Conservation (phyloP, 2,113 vertebrate species). For the Sinosuthora webbiana region DNA sequence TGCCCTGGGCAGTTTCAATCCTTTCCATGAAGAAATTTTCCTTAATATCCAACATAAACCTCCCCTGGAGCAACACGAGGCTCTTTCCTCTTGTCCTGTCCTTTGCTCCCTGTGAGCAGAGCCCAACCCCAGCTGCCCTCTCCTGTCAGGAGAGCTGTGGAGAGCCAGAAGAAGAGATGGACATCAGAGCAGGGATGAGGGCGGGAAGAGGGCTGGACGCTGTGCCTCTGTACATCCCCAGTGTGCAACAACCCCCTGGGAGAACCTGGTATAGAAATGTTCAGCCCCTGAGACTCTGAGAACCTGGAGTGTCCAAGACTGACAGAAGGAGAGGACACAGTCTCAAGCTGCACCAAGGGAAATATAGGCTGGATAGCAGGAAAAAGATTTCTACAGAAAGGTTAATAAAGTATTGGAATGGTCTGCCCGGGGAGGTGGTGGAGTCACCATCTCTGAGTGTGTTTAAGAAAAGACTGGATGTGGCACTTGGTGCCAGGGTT, state of each 20-base stretch:
- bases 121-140: fast-evolving
- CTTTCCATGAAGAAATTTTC: not conserved
- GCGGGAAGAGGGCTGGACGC: fast-evolving
- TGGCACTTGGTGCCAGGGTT: too few relatives aligned
- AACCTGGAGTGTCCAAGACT: not conserved
- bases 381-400: too few relatives aligned
- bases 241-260: fast-evolving
- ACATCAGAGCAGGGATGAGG: not conserved
- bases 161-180: not conserved
- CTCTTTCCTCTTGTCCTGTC: not conserved
- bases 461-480: too few relatives aligned
- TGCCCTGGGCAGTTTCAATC: not conserved
- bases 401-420: too few relatives aligned
- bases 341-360: too few relatives aligned
- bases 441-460: too few relatives aligned
- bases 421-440: too few relatives aligned
- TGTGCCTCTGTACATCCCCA: not conserved
- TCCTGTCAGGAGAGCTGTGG: not conserved
- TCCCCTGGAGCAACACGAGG: not conserved
- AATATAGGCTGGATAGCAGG: too few relatives aligned
- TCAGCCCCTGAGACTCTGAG: not conserved
- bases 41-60: not conserved
- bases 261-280: not conserved
- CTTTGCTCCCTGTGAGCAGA: not conserved
- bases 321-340: too few relatives aligned